Evolutionary conservation across 2,113 vertebrate species (phyloP), one percentile per base, ranked within the genome.

Genomic region (Pyxicephalus adspersus): DNA sequence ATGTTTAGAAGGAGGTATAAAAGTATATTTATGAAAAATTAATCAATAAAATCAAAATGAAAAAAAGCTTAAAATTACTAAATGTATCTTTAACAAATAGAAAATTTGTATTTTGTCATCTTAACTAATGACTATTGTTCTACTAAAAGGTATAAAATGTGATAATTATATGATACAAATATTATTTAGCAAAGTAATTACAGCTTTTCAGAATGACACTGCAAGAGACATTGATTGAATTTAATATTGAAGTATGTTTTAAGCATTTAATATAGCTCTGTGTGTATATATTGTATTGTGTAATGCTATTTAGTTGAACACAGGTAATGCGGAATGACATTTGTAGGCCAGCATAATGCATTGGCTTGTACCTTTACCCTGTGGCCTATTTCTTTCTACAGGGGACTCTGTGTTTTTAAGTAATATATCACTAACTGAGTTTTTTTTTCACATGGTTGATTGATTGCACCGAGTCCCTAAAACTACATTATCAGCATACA

Each of bases 291-390:
- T 19, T n/a, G 13, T 9, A 25, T 61, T 61, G 22, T 61, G 31
- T 74, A 74, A 34, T 60, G 34, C 6, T n/a, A 13, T 29, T 58
- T 34, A 51, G 57, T 23, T 26, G 34, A 63, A 25, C 7, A 19
- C 25, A 50, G 57, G 57, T 63, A 34, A 75, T 23, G 22, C 22
- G 64, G 23, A 76, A 76, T 25, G 73, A 63, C 73, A 51, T 76
- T 76, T 76, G 57, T 76, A 64, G 73, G 73, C 34, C 73, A 76
- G 58, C 58, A 63, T 76, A 76, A 76, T 63, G 11, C 58, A 63
- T 75, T 50, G 73, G 73, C 31, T 76, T 64, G 34, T 64, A 26
- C 73, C 73, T 64, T 50, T 76, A 51, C 58, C 58, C 73, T 76
- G 22, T 76, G 73, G 73, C 73, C 73, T 63, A 63, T 25, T 76